phyloP scores from a whole-genome alignment of 1,140 invertebrate genomes.

The Drepana arcuata region DNA sequence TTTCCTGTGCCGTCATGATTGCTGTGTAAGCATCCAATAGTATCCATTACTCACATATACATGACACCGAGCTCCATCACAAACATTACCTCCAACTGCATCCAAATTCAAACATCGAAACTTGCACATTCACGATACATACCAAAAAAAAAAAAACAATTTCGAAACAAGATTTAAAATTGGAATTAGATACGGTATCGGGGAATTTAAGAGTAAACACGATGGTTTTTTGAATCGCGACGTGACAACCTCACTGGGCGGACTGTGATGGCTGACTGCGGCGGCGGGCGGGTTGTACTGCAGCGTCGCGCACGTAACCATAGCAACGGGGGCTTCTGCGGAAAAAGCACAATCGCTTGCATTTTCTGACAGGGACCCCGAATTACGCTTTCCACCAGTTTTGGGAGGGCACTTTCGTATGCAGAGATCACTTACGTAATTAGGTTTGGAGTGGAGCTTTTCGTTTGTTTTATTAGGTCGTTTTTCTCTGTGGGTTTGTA shows the following conservation, averaged over 20 bases:
- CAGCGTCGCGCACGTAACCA: slow-evolving; percentile 60
- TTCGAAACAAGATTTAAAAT: too few species aligned
- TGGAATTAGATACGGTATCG: neutral
- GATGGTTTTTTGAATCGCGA: too few species aligned
- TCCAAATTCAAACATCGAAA: slow-evolving; percentile 25
- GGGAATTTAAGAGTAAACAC: slow-evolving; percentile 2
- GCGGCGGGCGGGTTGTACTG: slow-evolving; percentile 51
- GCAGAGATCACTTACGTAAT: too few species aligned
- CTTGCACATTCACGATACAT: neutral
- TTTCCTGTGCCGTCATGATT: slow-evolving; percentile 53
- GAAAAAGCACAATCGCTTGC: slow-evolving; percentile 19
- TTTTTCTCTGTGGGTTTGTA: too few species aligned
- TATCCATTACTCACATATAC: slow-evolving; percentile 51
- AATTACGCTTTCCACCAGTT: too few species aligned
- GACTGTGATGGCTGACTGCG: slow-evolving; percentile 42
- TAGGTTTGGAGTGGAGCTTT: too few species aligned
- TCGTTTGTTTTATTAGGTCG: too few species aligned
- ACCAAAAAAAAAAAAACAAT: too few species aligned
- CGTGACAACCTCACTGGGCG: slow-evolving; percentile 21
- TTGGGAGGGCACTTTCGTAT: too few species aligned
- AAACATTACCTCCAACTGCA: slow-evolving; percentile 53
- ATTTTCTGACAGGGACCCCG: too few species aligned
- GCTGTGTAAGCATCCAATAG: slow-evolving; percentile 20
- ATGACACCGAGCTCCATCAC: slow-evolving; percentile 31
- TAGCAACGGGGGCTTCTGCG: slow-evolving; percentile 36